Evolutionary conservation across 2,888 invertebrate species (phyloP).

Genomic region (Thereva unica): DNA sequence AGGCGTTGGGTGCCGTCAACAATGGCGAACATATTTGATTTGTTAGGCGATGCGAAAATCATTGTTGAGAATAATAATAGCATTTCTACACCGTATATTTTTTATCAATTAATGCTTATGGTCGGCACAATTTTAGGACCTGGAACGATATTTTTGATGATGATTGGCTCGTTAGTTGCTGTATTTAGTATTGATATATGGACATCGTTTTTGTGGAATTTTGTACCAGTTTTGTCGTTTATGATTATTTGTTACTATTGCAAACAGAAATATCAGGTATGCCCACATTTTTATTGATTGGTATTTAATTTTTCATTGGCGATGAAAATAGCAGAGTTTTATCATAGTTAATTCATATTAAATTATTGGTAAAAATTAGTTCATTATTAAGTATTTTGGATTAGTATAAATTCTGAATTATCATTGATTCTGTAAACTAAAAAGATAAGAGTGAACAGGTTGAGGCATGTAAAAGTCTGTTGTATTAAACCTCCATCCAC

Average conservation of each 20-base stretch:
- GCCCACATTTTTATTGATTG: constrained; percentile 4
- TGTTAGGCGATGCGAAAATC: constrained; percentile 75
- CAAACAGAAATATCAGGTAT: constrained; percentile 67
- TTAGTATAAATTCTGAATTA: too few relatives aligned
- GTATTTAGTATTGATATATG: constrained; percentile 73
- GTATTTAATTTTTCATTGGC: too few relatives aligned
- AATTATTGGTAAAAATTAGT: too few relatives aligned
- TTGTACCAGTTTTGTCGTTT: constrained; percentile 70
- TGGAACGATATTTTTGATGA: constrained; percentile 76
- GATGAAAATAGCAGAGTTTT: too few relatives aligned
- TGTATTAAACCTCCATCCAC: too few relatives aligned
- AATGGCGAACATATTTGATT: constrained; percentile 90
- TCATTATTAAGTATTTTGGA: too few relatives aligned
- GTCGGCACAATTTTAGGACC: constrained; percentile 73
- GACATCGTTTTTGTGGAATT: constrained; percentile 69
- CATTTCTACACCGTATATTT: constrained; percentile 80
- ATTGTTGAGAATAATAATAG: constrained; percentile 85
- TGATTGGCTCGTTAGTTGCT: constrained; percentile 76
- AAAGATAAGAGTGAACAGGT: too few relatives aligned
- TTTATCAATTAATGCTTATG: constrained; percentile 74
- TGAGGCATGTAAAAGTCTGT: too few relatives aligned
- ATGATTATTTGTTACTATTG: constrained; percentile 67
- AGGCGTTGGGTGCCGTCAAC: constrained; percentile 96
- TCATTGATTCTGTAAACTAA: too few relatives aligned
- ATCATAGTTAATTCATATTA: too few relatives aligned